Base-by-base conservation (phyloP, 2,888 invertebrate species). In the Carabus problematicus region DNA sequence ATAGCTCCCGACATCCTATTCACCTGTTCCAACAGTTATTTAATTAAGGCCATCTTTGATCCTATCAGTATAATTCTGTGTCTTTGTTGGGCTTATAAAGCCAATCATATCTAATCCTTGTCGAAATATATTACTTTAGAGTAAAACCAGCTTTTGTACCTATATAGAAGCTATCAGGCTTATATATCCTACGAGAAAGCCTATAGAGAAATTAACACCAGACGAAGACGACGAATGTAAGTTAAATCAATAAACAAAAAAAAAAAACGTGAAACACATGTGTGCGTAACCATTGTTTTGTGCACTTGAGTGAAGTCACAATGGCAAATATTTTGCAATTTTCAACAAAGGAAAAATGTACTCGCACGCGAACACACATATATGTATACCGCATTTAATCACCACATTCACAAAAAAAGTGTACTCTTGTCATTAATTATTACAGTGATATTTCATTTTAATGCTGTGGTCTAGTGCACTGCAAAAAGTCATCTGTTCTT, bases 221-320 rank as follows among this genome's bases (percentile, higher is more conserved):
- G 64, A 64, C n/a, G 63, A 54, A 14, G 58, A 64, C 19, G 58
- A 64, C 45, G 64, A 64, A 11, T 64, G 64, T 64, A 64, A 64
- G 64, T 64, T 56, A 41, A 43, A 43, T 14, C 18, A 12, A 8
- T 8, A 12, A 45, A 45, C 2, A 1, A 12, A 45, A 45, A 45
- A 1, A 45, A 45, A 45, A 45, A 45, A 12, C 6, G 29, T 29
- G 6, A 29, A 29, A 29, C 29, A 29, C 29, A 29, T 29, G 6
- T 29, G 29, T 29, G 29, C 6, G 29, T 29, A 29, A 3, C 19
- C 19, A 19, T 56, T 12, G 14, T 12, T 12, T 7, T 60, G 11
- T 64, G 64, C 64, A 64, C 64, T 29, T 3, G 29, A 42, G 55
- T 64, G 64, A 55, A 42, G 64, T 64, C 55, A 62, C 42, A 18